phyloP scores from a whole-genome alignment of 2,888 invertebrate species.

The Drosophila pseudotakahashii region DNA sequence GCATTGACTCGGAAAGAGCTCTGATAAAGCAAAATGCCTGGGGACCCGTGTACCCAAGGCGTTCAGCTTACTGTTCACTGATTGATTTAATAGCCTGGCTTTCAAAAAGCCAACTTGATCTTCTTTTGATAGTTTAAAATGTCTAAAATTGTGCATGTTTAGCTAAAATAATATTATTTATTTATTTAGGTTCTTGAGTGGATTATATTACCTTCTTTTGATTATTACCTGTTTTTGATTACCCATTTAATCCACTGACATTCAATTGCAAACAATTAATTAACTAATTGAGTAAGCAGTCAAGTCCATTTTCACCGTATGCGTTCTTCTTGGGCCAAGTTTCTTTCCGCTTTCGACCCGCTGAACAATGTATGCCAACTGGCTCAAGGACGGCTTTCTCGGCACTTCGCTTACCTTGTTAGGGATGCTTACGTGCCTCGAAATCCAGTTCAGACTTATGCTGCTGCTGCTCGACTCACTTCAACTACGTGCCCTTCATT shows the following conservation, averaged over 20 bases:
- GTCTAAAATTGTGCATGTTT: no score
- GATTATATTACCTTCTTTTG: no score
- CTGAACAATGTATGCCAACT: constrained; percentile 13
- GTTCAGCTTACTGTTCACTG: background rate
- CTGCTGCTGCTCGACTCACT: constrained; percentile 6
- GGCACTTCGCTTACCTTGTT: constrained; percentile 17
- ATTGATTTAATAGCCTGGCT: background rate
- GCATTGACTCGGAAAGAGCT: constrained; percentile 62
- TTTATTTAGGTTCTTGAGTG: no score
- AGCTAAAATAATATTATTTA: no score
- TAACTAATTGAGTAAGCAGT: constrained; percentile 11
- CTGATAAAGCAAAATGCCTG: constrained; percentile 36
- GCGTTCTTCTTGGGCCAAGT: background rate
- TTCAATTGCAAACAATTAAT: constrained; percentile 14
- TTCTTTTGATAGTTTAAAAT: background rate
- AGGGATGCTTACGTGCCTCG: constrained; percentile 34
- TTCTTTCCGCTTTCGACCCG: constrained; percentile 1
- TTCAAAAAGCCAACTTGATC: background rate
- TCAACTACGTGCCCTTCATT: constrained; percentile 42
- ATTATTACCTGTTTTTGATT: no score
- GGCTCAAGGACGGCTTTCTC: constrained; percentile 13
- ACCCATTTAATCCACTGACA: background rate
- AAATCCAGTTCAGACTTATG: constrained; percentile 2
- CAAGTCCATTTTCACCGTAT: background rate
- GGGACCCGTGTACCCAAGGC: background rate